Evolutionary conservation across 2,797 vertebrate species (phyloP), one percentile per base, ranked within the genome.

Genomic region (Spea hammondii): DNA sequence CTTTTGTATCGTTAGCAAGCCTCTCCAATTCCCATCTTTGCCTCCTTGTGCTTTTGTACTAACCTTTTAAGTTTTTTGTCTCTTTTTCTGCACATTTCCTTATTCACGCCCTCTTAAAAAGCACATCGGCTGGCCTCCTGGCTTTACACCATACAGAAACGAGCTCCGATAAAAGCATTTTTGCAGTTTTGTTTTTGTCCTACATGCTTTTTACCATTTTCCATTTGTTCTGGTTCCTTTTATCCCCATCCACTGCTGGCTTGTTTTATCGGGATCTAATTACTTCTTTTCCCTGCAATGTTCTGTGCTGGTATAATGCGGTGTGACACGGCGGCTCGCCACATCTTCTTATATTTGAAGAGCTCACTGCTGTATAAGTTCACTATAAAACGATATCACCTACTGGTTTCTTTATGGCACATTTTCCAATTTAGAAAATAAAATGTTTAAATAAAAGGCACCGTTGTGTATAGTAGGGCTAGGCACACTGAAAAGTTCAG

Each of bases 191-290:
- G 67, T 70, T 76, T 11, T 80, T 80, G 50, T 76, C 54, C 72
- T 10, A 47, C 48, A 62, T 72, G 74, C 69, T 70, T 72, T 69
- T 45, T 73, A 68, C n/a, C 48, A 66, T 32, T 53, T 62, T 69
- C 70, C 53, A 64, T 81, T 60, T 70, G n/a, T 62, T 1, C 7
- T 57, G 60, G 12, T 12, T 6, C 79, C 70, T 67, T 78, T 81
- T 48, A 81, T 81, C 64, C 79, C 44, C 8, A 51, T 45, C 8
- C 48, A 8, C 60, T 13, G 71, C 54, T 70, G 76, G 55, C 47
- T 77, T 46, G 50, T 70, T 70, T 69, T n/a, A 70, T 57, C 6
- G 48, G 48, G 68, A 72, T 59, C 65, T 77, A 81, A 81, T 81
- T 81, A 54, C 54, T 69, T 55, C 72, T 70, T 45, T 71, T 51